These are phyloP conservation scores for Danaus melanippus DNA, from an alignment of 1,140 invertebrate species.

Conservation along the genomic window DNA sequence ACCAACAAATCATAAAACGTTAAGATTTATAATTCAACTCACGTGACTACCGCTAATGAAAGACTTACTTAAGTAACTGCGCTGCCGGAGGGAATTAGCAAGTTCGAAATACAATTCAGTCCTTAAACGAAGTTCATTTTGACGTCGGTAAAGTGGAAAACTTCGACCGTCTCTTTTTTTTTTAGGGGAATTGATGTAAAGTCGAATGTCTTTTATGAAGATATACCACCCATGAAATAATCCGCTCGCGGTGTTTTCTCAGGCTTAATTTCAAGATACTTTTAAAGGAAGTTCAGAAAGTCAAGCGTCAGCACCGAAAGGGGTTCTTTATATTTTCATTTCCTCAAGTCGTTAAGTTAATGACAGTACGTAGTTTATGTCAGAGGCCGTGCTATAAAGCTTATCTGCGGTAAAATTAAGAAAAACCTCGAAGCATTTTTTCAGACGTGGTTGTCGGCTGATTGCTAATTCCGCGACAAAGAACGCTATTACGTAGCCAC, in stretches of 20 bases:
- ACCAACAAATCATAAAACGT: conserved; percentile 37
- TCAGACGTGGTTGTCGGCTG: conserved; percentile 31
- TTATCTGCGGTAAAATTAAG: conserved; percentile 52
- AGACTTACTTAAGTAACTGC: conserved; percentile 64
- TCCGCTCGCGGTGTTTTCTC: conserved; percentile 16
- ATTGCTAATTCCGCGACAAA: conserved; percentile 63
- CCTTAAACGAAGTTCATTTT: conserved; percentile 55
- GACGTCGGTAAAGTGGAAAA: conserved; percentile 63
- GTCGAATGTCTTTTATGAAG: conserved; percentile 48
- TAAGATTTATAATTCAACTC: conserved; percentile 52
- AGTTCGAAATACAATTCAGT: conserved; percentile 65
- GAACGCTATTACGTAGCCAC: conserved; percentile 40
- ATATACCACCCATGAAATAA: conserved; percentile 30
- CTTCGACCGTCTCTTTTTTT: conserved; percentile 46
- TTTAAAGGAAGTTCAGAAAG: conserved; percentile 9
- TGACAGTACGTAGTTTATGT: conserved; percentile 42
- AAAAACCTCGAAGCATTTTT: conserved; percentile 46
- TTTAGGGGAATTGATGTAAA: conserved; percentile 40
- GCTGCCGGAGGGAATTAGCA: conserved; percentile 62
- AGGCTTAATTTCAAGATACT: conserved; percentile 11
- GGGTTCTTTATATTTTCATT: conserved; percentile 44
- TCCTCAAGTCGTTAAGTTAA: conserved; percentile 40
- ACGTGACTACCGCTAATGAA: conserved; percentile 66
- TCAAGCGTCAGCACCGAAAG: conserved; percentile 6
- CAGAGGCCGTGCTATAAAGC: conserved; percentile 37